A percentile compares a stretch with the other conserved stretches of the same genome.
These are phyloP conservation scores for Chlorodrepanis virens DNA, from an alignment of 2,113 vertebrate genomes.

Conservation along the genomic window DNA sequence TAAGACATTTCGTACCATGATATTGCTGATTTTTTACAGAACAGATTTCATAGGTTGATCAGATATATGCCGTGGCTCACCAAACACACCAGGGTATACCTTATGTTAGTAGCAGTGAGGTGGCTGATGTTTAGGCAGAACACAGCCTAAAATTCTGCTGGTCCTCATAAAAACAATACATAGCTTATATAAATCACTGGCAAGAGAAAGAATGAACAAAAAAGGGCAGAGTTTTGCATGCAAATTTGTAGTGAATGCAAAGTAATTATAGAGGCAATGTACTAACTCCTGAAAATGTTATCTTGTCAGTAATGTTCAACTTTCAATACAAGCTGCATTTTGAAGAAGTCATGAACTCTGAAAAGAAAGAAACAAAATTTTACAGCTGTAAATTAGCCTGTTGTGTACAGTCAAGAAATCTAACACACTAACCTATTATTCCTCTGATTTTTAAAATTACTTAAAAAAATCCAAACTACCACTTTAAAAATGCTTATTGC, in stretches of 20 bases:
- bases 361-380: neutral
- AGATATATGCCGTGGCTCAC: neutral
- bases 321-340: neutral
- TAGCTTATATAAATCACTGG: neutral
- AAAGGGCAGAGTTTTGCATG: neutral
- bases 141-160: neutral
- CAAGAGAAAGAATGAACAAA: neutral
- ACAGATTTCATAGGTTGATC: neutral
- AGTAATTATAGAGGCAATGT: neutral
- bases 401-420: neutral
- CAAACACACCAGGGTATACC: neutral
- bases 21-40: neutral
- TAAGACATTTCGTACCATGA: neutral
- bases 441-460: neutral
- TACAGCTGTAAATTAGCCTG: neutral
- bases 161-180: neutral
- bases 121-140: neutral
- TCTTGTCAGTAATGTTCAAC: neutral
- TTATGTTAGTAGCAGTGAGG: neutral
- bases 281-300: neutral
- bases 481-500: neutral
- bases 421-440: neutral
- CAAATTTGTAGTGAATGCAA: neutral
- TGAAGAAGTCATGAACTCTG: neutral
- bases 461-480: accelerated